Base-by-base conservation (phyloP, 2,113 vertebrate species). In the Chionomys nivalis region DNA sequence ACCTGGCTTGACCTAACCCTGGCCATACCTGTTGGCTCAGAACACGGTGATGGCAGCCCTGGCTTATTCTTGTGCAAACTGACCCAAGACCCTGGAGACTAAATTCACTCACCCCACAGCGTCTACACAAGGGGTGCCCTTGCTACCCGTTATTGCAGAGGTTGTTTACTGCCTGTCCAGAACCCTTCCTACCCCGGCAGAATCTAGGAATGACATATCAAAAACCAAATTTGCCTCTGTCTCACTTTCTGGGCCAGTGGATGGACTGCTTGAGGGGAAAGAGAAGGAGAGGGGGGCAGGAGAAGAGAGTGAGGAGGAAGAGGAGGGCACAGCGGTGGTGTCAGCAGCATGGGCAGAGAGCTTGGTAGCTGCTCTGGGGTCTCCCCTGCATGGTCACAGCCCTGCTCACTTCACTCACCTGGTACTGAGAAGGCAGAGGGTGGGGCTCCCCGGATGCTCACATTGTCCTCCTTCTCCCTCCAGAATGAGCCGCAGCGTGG, bases 401-500 rank as follows among this genome's bases (percentile, higher is more conserved):
- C 4, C 58, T 24, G 47, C 33, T 19, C 73, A 16, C 28, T 73
- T 68, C 19, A 9, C 36, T 78, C 23, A 9, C 44, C 7, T 9
- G 16, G 6, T 26, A 17, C 12, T 44, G 36, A 68, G 8, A 42
- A 17, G 63, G 7, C 0, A 0, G 26, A 4, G 55, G 3, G 4
- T 0, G 0, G 9, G 6, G 2, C 33, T 39, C n/a, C 33, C 21
- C 0, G 0, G 47, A 31, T 3, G 0, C 73, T 72, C 92, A 93
- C 1, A 0, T 0, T 55, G 55, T 70, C 33, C 1, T 44, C 17
- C 86, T 79, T 86, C 92, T 65, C 28, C 93, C 0, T 89, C 88
- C 97, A 99, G 99, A 98, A 99, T 97, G 89, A 98, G 99, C 31
- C n/a, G 98, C 99, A 76, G 98, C 97, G 1, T 33, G 96, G 1